Conservation (phyloP, 2,888 invertebrate genomes). For the Candidula unifasciata region DNA sequence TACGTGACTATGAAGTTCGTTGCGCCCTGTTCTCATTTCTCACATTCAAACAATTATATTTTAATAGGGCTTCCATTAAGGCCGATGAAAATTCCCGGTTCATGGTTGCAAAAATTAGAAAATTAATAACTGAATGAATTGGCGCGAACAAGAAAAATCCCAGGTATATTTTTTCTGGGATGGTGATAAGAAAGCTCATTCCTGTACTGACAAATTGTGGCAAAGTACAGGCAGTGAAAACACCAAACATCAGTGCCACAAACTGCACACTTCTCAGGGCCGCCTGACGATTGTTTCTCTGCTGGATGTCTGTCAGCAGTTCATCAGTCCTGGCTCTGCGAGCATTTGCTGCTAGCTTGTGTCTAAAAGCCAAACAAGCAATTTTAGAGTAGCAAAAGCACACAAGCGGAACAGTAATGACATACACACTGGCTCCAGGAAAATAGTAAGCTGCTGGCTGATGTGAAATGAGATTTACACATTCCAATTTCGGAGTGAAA, state of each 20-base stretch:
- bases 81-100: not conserved
- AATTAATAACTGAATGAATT: not conserved
- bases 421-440: no score
- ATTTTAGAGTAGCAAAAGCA: not conserved
- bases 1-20: no score
- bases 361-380: conserved; percentile 10
- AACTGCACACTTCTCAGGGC: not conserved
- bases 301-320: no score
- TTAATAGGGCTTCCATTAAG: no score
- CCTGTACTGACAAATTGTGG: not conserved
- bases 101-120: not conserved
- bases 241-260: not conserved
- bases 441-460: no score
- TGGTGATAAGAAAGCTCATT: not conserved
- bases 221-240: not conserved
- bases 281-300: not conserved
- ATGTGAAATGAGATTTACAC: no score
- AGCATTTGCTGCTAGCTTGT: not conserved
- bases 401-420: no score
- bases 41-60: no score
- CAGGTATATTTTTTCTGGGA: not conserved
- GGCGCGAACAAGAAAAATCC: not conserved
- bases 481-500: no score
- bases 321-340: no score
- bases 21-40: no score